A percentile compares a stretch with the other conserved stretches of the same genome.
Conservation (phyloP, 2,113 vertebrate species). For the Cariama cristata region DNA sequence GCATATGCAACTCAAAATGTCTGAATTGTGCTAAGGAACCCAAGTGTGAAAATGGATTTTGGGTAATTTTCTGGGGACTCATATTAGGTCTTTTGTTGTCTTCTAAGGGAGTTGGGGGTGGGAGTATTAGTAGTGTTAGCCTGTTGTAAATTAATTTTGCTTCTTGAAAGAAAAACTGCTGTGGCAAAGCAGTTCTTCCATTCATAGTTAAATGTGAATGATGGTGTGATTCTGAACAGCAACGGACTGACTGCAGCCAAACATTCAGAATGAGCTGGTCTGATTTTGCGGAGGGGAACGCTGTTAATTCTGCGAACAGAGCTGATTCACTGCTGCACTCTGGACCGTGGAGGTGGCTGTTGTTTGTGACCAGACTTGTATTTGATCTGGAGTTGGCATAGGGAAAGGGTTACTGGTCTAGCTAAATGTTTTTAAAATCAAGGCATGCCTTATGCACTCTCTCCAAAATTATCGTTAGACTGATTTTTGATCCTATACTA, state of each 20-base stretch:
- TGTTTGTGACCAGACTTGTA: not conserved
- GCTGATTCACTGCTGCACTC: not conserved
- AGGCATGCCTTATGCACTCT: not conserved
- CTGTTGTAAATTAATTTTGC: not conserved
- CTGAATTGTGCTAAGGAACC: not conserved
- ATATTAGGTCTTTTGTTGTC: not conserved
- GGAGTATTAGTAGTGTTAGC: not conserved
- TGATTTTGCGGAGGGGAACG: not conserved
- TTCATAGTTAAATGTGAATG: not conserved
- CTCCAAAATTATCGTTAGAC: not conserved
- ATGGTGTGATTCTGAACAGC: not conserved
- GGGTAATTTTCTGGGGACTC: not conserved
- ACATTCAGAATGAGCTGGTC: not conserved
- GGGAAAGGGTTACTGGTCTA: not conserved
- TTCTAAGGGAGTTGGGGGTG: not conserved
- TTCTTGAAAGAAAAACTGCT: not conserved
- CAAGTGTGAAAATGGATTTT: not conserved
- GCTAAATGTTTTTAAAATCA: not conserved
- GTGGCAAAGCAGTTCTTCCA: not conserved
- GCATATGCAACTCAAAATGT: not conserved
- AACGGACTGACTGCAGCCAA: not conserved
- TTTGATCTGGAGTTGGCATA: not conserved
- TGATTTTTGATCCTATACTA: not conserved
- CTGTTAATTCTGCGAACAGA: not conserved
- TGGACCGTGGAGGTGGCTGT: not conserved